Evolutionary conservation across 2,113 vertebrate genomes (phyloP).

Genomic region (Castor canadensis): DNA sequence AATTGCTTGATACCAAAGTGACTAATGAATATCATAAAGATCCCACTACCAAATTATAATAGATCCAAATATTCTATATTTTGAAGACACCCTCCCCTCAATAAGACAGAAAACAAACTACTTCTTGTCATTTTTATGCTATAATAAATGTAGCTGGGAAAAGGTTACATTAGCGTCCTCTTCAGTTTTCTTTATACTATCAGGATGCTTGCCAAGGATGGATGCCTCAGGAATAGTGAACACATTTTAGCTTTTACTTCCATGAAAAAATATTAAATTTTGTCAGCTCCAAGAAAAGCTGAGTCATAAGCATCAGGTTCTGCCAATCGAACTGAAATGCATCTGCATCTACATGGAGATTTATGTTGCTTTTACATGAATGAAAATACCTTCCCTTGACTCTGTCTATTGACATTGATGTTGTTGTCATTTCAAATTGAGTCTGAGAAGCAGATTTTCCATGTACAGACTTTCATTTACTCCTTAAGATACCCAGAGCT

Average conservation of each 20-base stretch:
- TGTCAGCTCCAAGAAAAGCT: constrained; percentile 61
- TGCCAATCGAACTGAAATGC: constrained; percentile 65
- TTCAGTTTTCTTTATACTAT: neutral
- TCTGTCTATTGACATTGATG: constrained; percentile 4
- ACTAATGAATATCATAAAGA: constrained; percentile 19
- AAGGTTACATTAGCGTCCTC: neutral
- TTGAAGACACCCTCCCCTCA: neutral
- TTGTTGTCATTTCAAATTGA: constrained; percentile 64
- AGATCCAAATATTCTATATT: constrained; percentile 33
- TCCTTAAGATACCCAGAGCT: constrained; percentile 29
- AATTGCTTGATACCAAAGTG: constrained; percentile 61
- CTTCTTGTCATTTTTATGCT: constrained; percentile 20
- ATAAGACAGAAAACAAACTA: neutral
- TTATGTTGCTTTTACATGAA: constrained; percentile 39
- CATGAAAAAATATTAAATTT: constrained; percentile 61
- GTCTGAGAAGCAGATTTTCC: constrained; percentile 63
- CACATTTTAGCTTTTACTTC: constrained; percentile 58
- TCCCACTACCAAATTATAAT: neutral
- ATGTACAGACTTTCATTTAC: constrained; percentile 50
- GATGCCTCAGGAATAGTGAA: constrained; percentile 9
- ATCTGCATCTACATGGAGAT: constrained; percentile 46
- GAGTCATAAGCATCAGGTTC: constrained; percentile 1
- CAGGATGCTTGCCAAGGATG: neutral
- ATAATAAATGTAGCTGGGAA: neutral
- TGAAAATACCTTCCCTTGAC: constrained; percentile 55